These are phyloP conservation scores for Sinhomidia bicolor DNA, from an alignment of 2,888 invertebrate genomes.

Conservation along the genomic window DNA sequence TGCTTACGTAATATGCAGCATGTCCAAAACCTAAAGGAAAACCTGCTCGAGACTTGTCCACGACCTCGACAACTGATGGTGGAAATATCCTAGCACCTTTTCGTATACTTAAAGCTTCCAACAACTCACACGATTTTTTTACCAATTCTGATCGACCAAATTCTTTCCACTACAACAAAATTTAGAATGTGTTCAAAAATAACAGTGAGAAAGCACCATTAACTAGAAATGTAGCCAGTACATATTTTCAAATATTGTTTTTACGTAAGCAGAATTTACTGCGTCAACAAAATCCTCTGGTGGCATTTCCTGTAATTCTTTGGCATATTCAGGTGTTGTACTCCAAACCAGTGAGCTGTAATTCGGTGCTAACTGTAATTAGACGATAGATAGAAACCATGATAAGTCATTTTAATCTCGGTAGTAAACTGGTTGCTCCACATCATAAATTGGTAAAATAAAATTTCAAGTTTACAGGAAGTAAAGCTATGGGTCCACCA, in stretches of 20 bases:
- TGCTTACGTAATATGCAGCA: constrained; percentile 91
- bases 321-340: constrained; percentile 89
- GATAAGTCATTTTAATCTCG: neutral
- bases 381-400: too few relatives aligned
- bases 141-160: constrained; percentile 83
- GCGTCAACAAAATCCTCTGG: constrained; percentile 93
- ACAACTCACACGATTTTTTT: constrained; percentile 73
- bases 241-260: constrained; percentile 75
- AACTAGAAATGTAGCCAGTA: neutral
- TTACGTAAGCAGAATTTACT: constrained; percentile 92
- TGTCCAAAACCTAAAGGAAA: constrained; percentile 97
- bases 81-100: constrained; percentile 75
- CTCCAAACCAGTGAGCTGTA: constrained; percentile 98
- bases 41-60: constrained; percentile 87
- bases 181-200: neutral
- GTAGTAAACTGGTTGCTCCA: too few relatives aligned
- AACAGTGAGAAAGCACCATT: too few relatives aligned
- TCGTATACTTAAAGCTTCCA: constrained; percentile 70
- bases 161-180: constrained; percentile 84
- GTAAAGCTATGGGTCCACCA: constrained; percentile 92
- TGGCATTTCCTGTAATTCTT: constrained; percentile 86
- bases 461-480: constrained; percentile 88
- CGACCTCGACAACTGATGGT: constrained; percentile 75
- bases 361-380: constrained; percentile 86
- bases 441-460: too few relatives aligned